Evolutionary conservation across 2,888 invertebrate species (phyloP), one percentile per base, ranked within the genome.

Genomic region (Lithophane ornitopus): DNA sequence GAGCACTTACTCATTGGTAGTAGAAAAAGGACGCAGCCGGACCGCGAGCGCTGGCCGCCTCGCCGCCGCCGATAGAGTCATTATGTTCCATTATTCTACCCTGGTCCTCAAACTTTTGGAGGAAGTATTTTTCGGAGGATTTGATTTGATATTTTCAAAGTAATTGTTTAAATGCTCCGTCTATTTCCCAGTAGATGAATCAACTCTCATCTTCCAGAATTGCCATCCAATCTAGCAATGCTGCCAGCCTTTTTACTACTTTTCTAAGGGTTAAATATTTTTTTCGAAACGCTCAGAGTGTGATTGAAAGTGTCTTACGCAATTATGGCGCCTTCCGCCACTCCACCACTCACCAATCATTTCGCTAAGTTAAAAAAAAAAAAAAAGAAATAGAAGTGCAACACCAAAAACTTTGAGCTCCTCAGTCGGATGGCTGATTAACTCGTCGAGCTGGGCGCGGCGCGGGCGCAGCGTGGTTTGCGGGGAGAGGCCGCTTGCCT

Each of bases 51-150:
- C 87, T 82, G 89, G 92, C 94, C 94, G 93, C 91, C 94, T 90
- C 92, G 91, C 93, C 93, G 94, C 94, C 96, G 95, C 93, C 95
- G 94, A 96, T 96, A 96, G 95, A 96, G 96, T 96, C 96, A 96
- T 96, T 96, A 96, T 95, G 93, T 91, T 93, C 93, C 95, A 96
- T 96, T 96, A 96, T 93, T 92, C 83, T 74, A 88, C 94, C 87
- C 80, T 16, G 91, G 56, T 80, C 82, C 94, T 92, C 94, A 95
- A 96, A 91, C 84, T 91, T 89, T 87, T 19, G 22, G 12, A 14
- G 26, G 3, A 46, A n/a, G 54, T 1, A 66, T 62, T 19, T 46
- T 65, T 44, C 2, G 3, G 11, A 6, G n/a, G 14, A 28, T 56
- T 49, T 34, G 1, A 8, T 26, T 26, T 39, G 16, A 67, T 41